Evolutionary conservation across 2,888 invertebrate genomes (phyloP), one percentile per base, ranked within the genome.

Genomic region (Onthophagus sagittarius): DNA sequence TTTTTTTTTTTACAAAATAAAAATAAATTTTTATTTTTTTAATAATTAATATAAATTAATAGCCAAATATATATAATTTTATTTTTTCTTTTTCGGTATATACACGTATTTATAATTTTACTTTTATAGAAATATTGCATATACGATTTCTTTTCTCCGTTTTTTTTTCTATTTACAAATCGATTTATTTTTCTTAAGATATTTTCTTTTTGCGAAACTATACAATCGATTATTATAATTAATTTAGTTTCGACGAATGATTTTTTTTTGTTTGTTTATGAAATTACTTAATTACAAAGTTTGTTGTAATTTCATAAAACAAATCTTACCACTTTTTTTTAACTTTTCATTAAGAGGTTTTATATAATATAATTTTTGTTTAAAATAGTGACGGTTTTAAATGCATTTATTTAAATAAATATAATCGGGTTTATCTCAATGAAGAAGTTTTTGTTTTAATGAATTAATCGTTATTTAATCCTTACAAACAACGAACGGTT

Each of bases 151-250:
- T 23, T 73, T 71, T 69, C 63, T 69, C 53, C 70, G 39, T 71
- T 39, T 69, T 63, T 31, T 70, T 72, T 72, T 81, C 62, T 79
- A 80, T 79, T 74, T 80, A 83, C 81, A 83, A 71, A 69, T 70
- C 62, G 71, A 69, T 31, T 75, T 82, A 82, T 80, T 84, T 83
- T 79, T 81, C 23, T 23, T 23, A 23, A 23, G 23, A 82, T 83
- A 83, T 82, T 82, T 82, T 83, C 83, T 82, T 31, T 39, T 63
- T 76, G 78, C 81, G 83, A 84, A 84, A 84, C 82, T 83, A 83
- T 77, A 79, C 82, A 84, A 83, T 83, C 83, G 77, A 70, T 70
- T 69, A 39, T 39, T 14, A 14, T 15, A 67, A 15, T 31, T 23
- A 14, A 23, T 31, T 23, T 67, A 31, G n/a, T 13, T 70, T 62